A percentile compares a stretch with the other conserved stretches of the same genome.
These are phyloP conservation scores for Chaetorhynchus papuensis DNA, from an alignment of 2,113 vertebrate species.

Conservation along the genomic window DNA sequence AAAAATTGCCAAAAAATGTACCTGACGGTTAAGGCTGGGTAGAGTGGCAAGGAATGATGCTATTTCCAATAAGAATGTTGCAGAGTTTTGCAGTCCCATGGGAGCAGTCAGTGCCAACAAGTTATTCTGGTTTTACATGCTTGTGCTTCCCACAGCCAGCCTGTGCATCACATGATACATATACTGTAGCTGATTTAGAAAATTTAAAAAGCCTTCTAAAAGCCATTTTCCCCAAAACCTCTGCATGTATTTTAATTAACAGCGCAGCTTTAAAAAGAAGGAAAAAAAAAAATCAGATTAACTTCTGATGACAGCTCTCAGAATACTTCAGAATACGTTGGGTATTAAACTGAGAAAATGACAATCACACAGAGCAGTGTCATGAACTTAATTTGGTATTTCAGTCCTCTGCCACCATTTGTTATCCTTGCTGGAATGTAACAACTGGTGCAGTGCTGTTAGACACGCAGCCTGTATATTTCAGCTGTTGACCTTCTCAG, in stretches of 20 bases:
- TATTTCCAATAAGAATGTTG: background rate
- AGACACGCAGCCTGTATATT: background rate
- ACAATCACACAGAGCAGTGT: background rate
- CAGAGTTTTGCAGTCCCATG: background rate
- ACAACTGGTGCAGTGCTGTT: conserved; percentile 41
- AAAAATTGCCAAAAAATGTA: background rate
- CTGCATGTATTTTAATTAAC: background rate
- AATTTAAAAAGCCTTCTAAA: background rate
- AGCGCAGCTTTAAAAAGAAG: background rate
- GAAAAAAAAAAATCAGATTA: background rate
- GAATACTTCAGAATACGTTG: background rate
- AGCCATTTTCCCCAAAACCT: background rate
- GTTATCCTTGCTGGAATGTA: conserved; percentile 43
- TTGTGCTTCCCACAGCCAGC: conserved; percentile 33
- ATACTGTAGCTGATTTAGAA: background rate
- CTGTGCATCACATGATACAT: background rate
- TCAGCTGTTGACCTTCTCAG: conserved; percentile 48
- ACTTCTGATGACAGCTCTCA: background rate
- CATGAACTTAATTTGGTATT: conserved; percentile 27
- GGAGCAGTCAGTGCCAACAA: conserved; percentile 13
- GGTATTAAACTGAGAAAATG: background rate
- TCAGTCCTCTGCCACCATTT: conserved; percentile 19
- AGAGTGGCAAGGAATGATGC: background rate
- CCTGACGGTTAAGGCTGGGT: background rate
- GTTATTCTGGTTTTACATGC: conserved; percentile 55